Evolutionary conservation across 92 coral and sea anemone genomes (phyloP).

Genomic region (Pocillopora meandrina): DNA sequence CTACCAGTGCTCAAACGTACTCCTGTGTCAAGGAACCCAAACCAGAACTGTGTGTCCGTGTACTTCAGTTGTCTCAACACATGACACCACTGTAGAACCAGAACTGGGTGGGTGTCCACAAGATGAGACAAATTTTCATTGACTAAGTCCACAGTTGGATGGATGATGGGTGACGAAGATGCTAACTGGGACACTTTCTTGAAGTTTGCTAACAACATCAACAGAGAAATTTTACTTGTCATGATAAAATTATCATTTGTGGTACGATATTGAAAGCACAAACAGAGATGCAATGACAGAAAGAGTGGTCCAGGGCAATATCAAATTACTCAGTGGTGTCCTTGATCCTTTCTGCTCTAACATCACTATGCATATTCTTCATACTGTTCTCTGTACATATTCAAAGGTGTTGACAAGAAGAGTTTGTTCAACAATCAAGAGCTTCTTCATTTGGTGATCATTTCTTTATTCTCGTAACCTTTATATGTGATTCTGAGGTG

Average conservation of each 20-base stretch:
- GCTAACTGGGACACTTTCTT: constrained; percentile 52
- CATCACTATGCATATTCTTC: too few relatives aligned
- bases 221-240: neutral
- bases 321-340: too few relatives aligned
- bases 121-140: constrained; percentile 51
- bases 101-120: constrained; percentile 70
- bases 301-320: too few relatives aligned
- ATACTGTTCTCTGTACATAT: too few relatives aligned
- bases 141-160: constrained; percentile 38
- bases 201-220: constrained; percentile 38
- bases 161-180: constrained; percentile 22
- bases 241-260: neutral
- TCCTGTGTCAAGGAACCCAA: constrained; percentile 64
- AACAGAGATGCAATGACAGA: neutral
- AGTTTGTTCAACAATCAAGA: too few relatives aligned
- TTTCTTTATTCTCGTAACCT: too few relatives aligned
- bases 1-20: constrained; percentile 45
- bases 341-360: too few relatives aligned
- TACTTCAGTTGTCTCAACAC: constrained; percentile 61
- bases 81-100: constrained; percentile 75
- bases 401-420: too few relatives aligned
- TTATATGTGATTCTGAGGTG: too few relatives aligned
- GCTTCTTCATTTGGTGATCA: too few relatives aligned
- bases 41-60: constrained; percentile 74
- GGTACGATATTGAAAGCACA: neutral